Evolutionary conservation across 2,113 vertebrate genomes (phyloP), one percentile per base, ranked within the genome.

Genomic region (Rhombomys opimus): DNA sequence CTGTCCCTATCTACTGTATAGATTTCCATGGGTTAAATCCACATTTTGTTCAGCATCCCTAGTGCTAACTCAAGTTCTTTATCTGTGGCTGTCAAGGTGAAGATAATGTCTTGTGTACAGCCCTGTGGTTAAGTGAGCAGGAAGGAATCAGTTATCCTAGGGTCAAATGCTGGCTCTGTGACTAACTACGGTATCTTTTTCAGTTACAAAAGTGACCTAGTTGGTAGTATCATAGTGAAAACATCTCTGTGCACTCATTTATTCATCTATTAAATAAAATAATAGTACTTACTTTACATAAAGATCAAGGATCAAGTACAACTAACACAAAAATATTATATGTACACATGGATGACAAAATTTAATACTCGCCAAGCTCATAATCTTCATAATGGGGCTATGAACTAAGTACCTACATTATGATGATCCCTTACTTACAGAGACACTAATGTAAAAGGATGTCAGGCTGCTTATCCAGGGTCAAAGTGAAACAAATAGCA

Each of bases 381-480:
- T 76, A 90, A 61, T 85, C 81, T 76, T 92, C 35, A 18, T 82
- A 85, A 89, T 7, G 63, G 68, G 22, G 12, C 35, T 90, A 84
- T 87, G 68, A 95, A 90, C 41, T 82, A 50, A 63, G 63, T 72
- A 77, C 23, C 59, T 72, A 75, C 84, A 92, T 89, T 93, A 75
- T 41, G 77, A 84, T 38, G 3, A 89, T 76, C 61, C 54, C 32
- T 73, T 91, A 65, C 88, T 94, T 82, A 93, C 11, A 57, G 65
- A 17, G 57, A 96, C 94, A 94, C 23, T 32, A 81, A 96, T 61
- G 25, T 46, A 86, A 80, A 94, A 63, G 91, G n/a, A 88, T 92
- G 41, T 76, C 93, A 77, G 76, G n/a, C 80, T 84, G n/a, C 67
- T 61, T 92, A 38, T 73, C 61, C 57, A 91, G 38, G 35, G 57